A percentile compares a stretch with the other conserved stretches of the same genome.
Evolutionary conservation across 2,797 vertebrate species (phyloP).

Genomic region (Dallia pectoralis): DNA sequence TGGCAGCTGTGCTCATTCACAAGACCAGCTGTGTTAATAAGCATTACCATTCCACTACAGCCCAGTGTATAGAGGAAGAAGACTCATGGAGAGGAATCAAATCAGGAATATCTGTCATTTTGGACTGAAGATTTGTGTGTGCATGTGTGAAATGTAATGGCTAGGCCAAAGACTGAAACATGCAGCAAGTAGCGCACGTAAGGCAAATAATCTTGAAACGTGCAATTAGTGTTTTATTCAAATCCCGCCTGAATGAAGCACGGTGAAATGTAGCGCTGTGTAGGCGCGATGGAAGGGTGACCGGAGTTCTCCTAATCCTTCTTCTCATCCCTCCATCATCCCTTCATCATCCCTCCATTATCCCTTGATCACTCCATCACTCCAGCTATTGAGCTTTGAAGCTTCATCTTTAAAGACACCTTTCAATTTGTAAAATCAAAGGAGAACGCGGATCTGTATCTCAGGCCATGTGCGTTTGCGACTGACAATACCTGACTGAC

Average conservation of each 20-base stretch:
- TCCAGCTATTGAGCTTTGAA: constrained; percentile 54
- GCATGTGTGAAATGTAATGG: constrained; percentile 21
- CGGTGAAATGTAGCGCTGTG: constrained; percentile 19
- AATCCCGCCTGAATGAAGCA: constrained; percentile 11
- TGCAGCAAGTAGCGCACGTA: constrained; percentile 30
- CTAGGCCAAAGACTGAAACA: neutral
- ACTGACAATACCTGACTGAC: constrained; percentile 60
- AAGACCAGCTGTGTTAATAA: constrained; percentile 57
- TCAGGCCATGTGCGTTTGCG: constrained; percentile 54
- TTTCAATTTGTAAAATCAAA: constrained; percentile 72
- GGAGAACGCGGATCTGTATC: constrained; percentile 54
- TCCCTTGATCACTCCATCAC: constrained; percentile 32
- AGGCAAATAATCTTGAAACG: constrained; percentile 19
- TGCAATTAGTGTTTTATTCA: constrained; percentile 36
- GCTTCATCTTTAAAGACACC: constrained; percentile 62
- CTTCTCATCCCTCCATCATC: constrained; percentile 13
- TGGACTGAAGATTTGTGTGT: constrained; percentile 28
- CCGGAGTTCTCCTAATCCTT: no score
- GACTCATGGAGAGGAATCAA: constrained; percentile 29
- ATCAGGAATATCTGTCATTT: constrained; percentile 25
- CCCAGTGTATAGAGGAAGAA: constrained; percentile 50
- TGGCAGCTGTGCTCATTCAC: constrained; percentile 56
- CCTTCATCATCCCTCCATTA: no score
- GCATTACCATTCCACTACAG: constrained; percentile 52
- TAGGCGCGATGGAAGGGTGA: neutral